Percentiles rank a stretch among this genome's conserved stretches.
phyloP scores from a whole-genome alignment of 2,888 invertebrate species.

The Callyntrura guangdongensis region DNA sequence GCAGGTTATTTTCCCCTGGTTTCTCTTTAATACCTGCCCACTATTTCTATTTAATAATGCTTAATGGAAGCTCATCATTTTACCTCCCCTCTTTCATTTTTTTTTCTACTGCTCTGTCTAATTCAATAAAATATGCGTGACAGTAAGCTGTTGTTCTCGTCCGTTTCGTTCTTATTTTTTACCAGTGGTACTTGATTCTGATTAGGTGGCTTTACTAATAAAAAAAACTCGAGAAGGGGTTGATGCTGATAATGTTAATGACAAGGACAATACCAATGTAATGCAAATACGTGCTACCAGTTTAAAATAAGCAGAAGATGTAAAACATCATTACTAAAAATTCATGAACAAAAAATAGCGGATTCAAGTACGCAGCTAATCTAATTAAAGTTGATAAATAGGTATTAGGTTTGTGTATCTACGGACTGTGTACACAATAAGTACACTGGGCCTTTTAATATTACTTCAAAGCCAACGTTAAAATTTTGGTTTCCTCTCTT shows the following conservation, averaged over 20 bases:
- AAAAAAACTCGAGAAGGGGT: slow-evolving; percentile 13
- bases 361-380: slow-evolving; percentile 1
- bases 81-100: slow-evolving; percentile 44
- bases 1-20: slow-evolving; percentile 4
- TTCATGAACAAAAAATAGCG: background rate
- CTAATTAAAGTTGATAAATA: slow-evolving; percentile 52
- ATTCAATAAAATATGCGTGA: slow-evolving; percentile 56
- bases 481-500: background rate
- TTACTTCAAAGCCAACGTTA: background rate
- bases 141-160: slow-evolving; percentile 20
- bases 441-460: background rate
- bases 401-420: background rate
- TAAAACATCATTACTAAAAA: background rate
- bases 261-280: background rate
- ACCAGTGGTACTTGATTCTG: slow-evolving; percentile 47
- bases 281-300: slow-evolving; percentile 6
- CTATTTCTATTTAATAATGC: slow-evolving; percentile 51
- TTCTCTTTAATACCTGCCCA: slow-evolving; percentile 25
- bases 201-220: slow-evolving; percentile 35
- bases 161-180: background rate
- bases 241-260: background rate
- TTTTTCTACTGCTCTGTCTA: background rate
- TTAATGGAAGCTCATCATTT: slow-evolving; percentile 52
- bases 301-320: background rate
- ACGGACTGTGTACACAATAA: background rate